Evolutionary conservation across 2,797 vertebrate genomes (phyloP).

Genomic region (Ctenopoma multispine): DNA sequence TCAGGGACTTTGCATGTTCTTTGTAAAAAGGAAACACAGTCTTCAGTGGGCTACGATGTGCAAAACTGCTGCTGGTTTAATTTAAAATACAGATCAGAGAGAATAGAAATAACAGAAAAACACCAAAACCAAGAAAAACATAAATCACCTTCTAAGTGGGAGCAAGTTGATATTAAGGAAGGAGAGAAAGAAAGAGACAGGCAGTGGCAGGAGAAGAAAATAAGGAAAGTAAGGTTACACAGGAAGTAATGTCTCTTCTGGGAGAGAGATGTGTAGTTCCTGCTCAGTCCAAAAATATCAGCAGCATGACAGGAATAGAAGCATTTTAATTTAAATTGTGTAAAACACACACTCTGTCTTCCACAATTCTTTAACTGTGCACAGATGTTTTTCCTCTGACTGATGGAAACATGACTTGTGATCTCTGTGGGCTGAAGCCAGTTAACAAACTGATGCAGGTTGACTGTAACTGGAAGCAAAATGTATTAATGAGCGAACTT

Average conservation of each 20-base stretch:
- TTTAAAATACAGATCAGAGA: no score
- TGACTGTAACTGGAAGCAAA: not conserved
- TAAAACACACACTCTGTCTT: not conserved
- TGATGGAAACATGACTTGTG: not conserved
- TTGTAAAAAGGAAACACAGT: no score
- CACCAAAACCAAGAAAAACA: not conserved
- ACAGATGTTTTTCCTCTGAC: not conserved
- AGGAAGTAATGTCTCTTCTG: conserved; percentile 43
- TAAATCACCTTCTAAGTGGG: not conserved
- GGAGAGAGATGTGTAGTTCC: conserved; percentile 10
- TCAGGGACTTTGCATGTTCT: no score
- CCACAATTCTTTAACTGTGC: not conserved
- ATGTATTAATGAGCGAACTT: not conserved
- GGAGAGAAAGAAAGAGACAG: not conserved
- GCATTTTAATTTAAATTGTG: not conserved
- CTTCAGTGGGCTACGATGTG: no score
- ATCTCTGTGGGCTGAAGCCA: not conserved
- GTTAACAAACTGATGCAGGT: not conserved
- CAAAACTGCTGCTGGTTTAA: no score
- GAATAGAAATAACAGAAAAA: not conserved
- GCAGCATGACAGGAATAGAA: conserved; percentile 33
- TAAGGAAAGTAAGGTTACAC: conserved; percentile 18
- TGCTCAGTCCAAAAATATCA: conserved; percentile 29
- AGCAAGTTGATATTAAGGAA: not conserved
- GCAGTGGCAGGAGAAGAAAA: not conserved